These are phyloP conservation scores for Bucorvus abyssinicus DNA, from an alignment of 2,797 vertebrate genomes.

Conservation along the genomic window DNA sequence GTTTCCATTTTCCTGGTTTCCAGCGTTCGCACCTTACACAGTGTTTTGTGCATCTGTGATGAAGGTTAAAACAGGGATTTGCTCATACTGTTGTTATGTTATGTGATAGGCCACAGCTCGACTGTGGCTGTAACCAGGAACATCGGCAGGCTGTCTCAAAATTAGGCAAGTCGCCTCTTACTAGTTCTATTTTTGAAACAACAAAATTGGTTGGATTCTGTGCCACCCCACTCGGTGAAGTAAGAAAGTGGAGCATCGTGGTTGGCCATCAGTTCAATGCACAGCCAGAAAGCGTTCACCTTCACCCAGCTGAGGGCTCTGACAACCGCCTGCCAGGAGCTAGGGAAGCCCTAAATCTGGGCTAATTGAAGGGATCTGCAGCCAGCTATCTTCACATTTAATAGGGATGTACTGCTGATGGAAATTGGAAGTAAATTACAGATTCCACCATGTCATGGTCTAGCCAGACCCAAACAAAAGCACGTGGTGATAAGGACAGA, in stretches of 20 bases:
- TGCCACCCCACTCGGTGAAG: neutral
- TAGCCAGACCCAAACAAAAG: neutral
- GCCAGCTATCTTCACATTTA: neutral
- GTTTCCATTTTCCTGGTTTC: neutral
- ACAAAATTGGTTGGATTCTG: neutral
- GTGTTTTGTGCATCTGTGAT: neutral
- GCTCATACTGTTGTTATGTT: neutral
- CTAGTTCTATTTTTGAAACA: neutral
- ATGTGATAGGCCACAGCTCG: accelerated
- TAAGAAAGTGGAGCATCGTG: neutral
- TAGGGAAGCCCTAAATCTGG: neutral
- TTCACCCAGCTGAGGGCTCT: neutral
- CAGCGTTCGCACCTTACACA: neutral
- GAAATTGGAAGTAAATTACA: neutral
- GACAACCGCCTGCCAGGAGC: neutral
- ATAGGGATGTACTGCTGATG: neutral
- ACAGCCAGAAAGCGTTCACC: accelerated
- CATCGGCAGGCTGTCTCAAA: too few relatives aligned
- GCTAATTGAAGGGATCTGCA: neutral
- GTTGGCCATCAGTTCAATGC: neutral
- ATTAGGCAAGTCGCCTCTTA: neutral
- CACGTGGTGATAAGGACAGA: neutral
- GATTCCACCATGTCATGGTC: neutral
- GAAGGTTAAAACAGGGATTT: neutral
- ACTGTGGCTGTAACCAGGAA: too few relatives aligned